These are phyloP conservation scores for Callosobruchus maculatus DNA, from an alignment of 2,888 invertebrate species.

Conservation along the genomic window DNA sequence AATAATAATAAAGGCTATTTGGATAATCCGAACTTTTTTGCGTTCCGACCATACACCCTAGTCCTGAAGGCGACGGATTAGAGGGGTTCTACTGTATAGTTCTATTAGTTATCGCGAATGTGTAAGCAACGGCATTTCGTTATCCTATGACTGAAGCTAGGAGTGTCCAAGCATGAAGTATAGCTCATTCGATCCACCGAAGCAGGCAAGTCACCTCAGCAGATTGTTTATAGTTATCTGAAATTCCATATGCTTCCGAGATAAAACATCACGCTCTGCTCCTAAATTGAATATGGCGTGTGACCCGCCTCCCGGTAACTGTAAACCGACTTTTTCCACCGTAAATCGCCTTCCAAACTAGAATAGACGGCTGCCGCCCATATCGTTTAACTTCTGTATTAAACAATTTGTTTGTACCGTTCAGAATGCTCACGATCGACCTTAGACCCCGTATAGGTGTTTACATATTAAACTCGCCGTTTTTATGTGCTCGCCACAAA, in stretches of 20 bases:
- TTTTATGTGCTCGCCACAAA: not conserved
- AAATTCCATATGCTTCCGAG: not conserved
- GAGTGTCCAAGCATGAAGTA: not conserved
- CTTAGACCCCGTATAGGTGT: constrained; percentile 39
- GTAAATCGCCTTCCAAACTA: not conserved
- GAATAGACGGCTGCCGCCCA: not conserved
- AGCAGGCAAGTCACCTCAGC: not conserved
- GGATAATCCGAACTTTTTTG: too few relatives aligned
- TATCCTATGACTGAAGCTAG: too few relatives aligned
- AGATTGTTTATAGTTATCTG: not conserved
- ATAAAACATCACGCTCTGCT: not conserved
- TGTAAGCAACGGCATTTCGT: too few relatives aligned
- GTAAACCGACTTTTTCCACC: not conserved
- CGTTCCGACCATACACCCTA: too few relatives aligned
- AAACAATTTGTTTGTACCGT: constrained; percentile 40
- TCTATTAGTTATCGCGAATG: too few relatives aligned
- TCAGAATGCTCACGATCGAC: constrained; percentile 41
- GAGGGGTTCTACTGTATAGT: too few relatives aligned
- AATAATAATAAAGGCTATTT: too few relatives aligned
- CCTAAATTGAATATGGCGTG: not conserved
- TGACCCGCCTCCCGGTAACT: not conserved
- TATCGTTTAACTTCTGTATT: constrained; percentile 33
- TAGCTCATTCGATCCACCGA: not conserved
- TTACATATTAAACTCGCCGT: constrained; percentile 35
- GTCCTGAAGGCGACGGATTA: too few relatives aligned